Percentiles rank a stretch among this genome's conserved stretches.
Evolutionary conservation across 2,797 vertebrate species (phyloP).

Genomic region (Garrulus glandarius): DNA sequence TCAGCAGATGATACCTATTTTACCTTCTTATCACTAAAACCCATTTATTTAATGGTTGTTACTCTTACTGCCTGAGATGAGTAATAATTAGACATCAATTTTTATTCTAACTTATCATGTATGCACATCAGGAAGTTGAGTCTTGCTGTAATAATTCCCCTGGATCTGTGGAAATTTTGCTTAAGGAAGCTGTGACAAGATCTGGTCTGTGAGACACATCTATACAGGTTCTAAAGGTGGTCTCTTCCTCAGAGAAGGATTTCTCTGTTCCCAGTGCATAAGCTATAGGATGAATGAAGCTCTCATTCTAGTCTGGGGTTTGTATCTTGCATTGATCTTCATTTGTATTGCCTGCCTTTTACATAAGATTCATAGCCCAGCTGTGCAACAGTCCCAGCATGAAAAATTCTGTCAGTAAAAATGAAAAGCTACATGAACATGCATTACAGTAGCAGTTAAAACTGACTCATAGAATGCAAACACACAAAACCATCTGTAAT

Average conservation of each 20-base stretch:
- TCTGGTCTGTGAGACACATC: background rate
- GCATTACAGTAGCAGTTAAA: background rate
- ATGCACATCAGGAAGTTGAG: background rate
- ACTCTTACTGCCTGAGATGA: background rate
- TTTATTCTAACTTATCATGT: background rate
- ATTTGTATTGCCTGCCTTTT: background rate
- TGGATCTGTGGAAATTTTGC: background rate
- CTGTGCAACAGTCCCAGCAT: background rate
- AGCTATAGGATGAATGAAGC: background rate
- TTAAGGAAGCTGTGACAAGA: background rate
- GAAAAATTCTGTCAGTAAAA: background rate
- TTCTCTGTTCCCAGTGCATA: background rate
- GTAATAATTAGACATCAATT: background rate
- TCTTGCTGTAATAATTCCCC: background rate
- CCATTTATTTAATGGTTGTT: slow-evolving; percentile 9
- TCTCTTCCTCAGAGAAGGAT: background rate
- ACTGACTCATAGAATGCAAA: background rate
- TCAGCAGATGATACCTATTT: background rate
- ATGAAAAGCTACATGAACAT: background rate
- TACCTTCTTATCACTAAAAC: background rate
- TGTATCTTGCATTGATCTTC: background rate
- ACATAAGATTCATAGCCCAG: background rate
- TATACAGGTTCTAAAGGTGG: background rate
- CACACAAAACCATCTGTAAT: background rate
- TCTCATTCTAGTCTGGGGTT: background rate